phyloP scores from a whole-genome alignment of 1,140 invertebrate species.

The Caenorhabditis briggsae region DNA sequence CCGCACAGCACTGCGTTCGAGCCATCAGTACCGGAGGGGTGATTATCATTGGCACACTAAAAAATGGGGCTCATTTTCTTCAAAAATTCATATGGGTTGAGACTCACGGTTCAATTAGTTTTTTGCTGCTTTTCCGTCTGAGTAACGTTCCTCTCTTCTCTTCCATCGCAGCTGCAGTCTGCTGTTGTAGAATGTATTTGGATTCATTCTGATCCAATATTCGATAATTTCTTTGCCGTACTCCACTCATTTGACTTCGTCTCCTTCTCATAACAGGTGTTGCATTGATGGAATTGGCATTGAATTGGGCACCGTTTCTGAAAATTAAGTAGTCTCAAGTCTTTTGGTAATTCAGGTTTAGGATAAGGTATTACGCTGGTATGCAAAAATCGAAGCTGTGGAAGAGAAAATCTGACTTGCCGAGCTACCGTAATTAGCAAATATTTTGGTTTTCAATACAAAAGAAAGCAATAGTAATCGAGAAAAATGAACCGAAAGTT shows the following conservation, averaged over 20 bases:
- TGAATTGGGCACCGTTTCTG: conserved; percentile 18
- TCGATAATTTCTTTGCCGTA: conserved; percentile 37
- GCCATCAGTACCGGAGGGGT: conserved; percentile 58
- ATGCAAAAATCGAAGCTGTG: no score
- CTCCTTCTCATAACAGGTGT: conserved; percentile 23
- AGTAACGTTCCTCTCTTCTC: conserved; percentile 40
- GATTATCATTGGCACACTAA: conserved; percentile 58
- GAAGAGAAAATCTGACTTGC: no score
- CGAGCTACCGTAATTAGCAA: no score
- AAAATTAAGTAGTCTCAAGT: neutral
- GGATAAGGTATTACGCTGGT: no score
- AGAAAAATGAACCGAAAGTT: no score
- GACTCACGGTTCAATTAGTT: conserved; percentile 48
- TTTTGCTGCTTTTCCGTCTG: conserved; percentile 32
- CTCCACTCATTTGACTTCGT: conserved; percentile 43
- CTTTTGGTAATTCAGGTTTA: no score
- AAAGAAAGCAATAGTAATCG: no score
- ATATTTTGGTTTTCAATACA: no score
- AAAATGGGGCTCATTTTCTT: neutral
- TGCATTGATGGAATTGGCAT: conserved; percentile 19
- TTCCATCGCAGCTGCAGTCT: conserved; percentile 26
- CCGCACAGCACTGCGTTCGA: conserved; percentile 53
- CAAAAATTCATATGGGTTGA: neutral
- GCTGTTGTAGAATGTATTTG: conserved; percentile 39
- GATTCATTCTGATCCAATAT: conserved; percentile 47